phyloP scores from a whole-genome alignment of 2,888 invertebrate species.

The Epinotia brunnichana region DNA sequence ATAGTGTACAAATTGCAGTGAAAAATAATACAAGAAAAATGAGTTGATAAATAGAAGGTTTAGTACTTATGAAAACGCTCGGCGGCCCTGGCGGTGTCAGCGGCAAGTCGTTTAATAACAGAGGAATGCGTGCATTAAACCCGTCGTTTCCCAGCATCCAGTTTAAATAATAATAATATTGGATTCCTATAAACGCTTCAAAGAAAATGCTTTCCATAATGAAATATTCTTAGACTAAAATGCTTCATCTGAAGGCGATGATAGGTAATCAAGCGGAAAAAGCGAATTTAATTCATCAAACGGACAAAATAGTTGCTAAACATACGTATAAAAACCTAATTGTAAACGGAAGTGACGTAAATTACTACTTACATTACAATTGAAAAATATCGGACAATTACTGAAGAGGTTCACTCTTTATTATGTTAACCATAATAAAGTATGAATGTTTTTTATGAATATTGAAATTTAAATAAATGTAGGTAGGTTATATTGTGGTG shows the following conservation, averaged over 20 bases:
- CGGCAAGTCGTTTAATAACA: conserved; percentile 66
- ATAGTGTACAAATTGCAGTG: no score
- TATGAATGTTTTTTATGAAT: no score
- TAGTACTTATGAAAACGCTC: not conserved
- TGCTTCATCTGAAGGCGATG: conserved; percentile 12
- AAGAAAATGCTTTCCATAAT: conserved; percentile 60
- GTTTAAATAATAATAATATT: conserved; percentile 77
- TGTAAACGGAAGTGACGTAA: no score
- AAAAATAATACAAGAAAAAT: no score
- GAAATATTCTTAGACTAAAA: conserved; percentile 49
- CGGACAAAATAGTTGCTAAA: not conserved
- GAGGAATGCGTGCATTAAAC: conserved; percentile 74
- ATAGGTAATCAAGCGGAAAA: conserved; percentile 9
- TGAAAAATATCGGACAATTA: no score
- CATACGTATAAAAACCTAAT: no score
- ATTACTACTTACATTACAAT: no score
- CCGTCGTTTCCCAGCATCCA: conserved; percentile 69
- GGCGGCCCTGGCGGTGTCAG: conserved; percentile 21
- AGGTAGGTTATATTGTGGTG: no score
- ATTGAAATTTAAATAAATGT: no score
- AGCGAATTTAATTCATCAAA: not conserved
- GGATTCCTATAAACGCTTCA: conserved; percentile 67
- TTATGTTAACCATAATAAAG: no score
- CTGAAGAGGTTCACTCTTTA: no score
- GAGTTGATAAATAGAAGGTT: no score